phyloP scores from a whole-genome alignment of 2,113 vertebrate genomes.

The Eupsittula cactorum region DNA sequence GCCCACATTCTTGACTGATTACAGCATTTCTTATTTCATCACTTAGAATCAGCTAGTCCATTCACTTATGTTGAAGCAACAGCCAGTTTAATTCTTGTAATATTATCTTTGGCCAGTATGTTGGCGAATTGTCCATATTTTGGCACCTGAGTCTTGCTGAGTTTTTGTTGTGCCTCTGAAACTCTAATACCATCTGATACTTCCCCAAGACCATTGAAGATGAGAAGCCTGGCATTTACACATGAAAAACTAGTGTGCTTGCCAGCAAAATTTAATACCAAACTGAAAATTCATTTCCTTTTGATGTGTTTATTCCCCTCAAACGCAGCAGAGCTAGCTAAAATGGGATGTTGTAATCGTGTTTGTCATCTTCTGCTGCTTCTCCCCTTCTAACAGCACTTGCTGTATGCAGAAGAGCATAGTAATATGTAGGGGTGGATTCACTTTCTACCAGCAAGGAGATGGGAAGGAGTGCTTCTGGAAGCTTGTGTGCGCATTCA shows the following conservation, averaged over 20 bases:
- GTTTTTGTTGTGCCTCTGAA: neutral
- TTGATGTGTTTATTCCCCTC: rapidly evolving
- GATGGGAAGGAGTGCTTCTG: neutral
- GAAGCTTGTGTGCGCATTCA: neutral
- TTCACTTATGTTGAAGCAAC: neutral
- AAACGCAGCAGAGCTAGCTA: neutral
- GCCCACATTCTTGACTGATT: neutral
- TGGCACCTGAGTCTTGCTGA: neutral
- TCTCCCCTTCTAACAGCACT: neutral
- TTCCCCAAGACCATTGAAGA: neutral
- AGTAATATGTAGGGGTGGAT: no score
- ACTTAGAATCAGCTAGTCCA: neutral
- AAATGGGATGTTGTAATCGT: neutral
- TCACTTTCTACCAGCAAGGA: neutral
- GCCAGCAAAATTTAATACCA: neutral
- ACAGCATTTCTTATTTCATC: neutral
- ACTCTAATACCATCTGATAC: neutral
- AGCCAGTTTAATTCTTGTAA: neutral
- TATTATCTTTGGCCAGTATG: neutral
- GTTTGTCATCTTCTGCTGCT: neutral
- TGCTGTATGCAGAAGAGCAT: neutral
- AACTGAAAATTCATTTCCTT: neutral
- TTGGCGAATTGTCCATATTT: neutral
- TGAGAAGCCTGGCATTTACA: neutral
- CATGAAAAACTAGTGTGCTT: neutral